phyloP scores from a whole-genome alignment of 2,113 vertebrate genomes.

The Hydrochoerus hydrochaeris region DNA sequence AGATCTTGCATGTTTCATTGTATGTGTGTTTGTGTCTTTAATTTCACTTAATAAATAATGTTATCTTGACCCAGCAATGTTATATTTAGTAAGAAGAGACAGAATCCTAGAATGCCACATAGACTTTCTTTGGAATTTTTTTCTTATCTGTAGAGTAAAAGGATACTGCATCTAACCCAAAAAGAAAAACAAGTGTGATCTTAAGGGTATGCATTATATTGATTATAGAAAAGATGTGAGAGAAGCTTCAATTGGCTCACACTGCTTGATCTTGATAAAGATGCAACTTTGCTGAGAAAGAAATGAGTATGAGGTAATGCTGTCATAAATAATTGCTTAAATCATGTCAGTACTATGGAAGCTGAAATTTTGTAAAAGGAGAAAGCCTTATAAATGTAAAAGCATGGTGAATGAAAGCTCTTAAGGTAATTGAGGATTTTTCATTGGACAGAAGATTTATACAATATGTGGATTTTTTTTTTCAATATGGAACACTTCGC shows the following conservation, averaged over 20 bases:
- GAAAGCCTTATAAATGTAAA: constrained; percentile 80
- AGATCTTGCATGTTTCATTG: not conserved
- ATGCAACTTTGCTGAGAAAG: constrained; percentile 78
- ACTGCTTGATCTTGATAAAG: constrained; percentile 72
- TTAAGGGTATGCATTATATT: constrained; percentile 70
- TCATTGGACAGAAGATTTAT: constrained; percentile 78
- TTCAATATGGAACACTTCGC: not conserved
- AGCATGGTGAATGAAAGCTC: constrained; percentile 79
- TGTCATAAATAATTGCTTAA: constrained; percentile 86
- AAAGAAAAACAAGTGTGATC: constrained; percentile 46
- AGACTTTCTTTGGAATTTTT: not conserved
- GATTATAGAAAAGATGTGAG: constrained; percentile 68
- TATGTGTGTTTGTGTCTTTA: not conserved
- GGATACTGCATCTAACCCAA: not conserved
- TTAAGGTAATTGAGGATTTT: constrained; percentile 84
- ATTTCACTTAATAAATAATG: not conserved
- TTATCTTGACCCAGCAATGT: not conserved
- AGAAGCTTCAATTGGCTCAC: constrained; percentile 64
- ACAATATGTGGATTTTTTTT: constrained; percentile 54
- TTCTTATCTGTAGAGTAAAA: constrained; percentile 11
- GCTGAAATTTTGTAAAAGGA: constrained; percentile 75
- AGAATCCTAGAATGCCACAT: not conserved
- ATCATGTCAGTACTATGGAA: constrained; percentile 60
- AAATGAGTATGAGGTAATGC: constrained; percentile 86
- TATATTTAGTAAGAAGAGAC: not conserved